Evolutionary conservation across 2,888 invertebrate genomes (phyloP).

Genomic region (Euplexia lucipara): DNA sequence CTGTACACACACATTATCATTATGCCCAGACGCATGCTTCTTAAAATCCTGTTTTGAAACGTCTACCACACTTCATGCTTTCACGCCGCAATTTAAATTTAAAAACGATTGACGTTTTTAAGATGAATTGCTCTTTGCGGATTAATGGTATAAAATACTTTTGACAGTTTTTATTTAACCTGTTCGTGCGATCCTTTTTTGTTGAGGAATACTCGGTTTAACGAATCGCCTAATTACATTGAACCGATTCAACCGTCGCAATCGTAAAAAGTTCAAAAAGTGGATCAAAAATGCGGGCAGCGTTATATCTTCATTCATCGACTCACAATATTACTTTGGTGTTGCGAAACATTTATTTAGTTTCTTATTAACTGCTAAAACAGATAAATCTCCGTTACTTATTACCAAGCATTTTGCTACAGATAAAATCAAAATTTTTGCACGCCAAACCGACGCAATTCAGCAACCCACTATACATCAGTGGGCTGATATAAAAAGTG

Average conservation of each 20-base stretch:
- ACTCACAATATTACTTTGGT: slow-evolving; percentile 3
- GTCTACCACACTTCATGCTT: slow-evolving; percentile 57
- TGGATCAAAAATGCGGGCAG: background rate
- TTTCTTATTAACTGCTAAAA: slow-evolving; percentile 34
- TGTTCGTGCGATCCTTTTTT: slow-evolving; percentile 42
- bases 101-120: slow-evolving; percentile 63
- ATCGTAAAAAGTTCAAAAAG: slow-evolving; percentile 15
- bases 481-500: slow-evolving; percentile 62
- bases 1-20: slow-evolving; percentile 11
- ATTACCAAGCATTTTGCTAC: slow-evolving; percentile 51
- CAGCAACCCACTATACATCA: slow-evolving; percentile 63
- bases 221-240: slow-evolving; percentile 38
- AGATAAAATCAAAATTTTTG: slow-evolving; percentile 59
- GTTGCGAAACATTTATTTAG: slow-evolving; percentile 15
- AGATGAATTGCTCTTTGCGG: slow-evolving; percentile 54
- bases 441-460: slow-evolving; percentile 55
- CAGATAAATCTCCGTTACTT: slow-evolving; percentile 49
- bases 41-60: slow-evolving; percentile 61
- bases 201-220: slow-evolving; percentile 26
- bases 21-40: slow-evolving; percentile 31
- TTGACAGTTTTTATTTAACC: slow-evolving; percentile 47
- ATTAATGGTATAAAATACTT: slow-evolving; percentile 56
- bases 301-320: slow-evolving; percentile 15
- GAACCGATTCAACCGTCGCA: slow-evolving; percentile 18
- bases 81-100: slow-evolving; percentile 63